phyloP scores from a whole-genome alignment of 2,113 vertebrate species.

The Uria aalge region DNA sequence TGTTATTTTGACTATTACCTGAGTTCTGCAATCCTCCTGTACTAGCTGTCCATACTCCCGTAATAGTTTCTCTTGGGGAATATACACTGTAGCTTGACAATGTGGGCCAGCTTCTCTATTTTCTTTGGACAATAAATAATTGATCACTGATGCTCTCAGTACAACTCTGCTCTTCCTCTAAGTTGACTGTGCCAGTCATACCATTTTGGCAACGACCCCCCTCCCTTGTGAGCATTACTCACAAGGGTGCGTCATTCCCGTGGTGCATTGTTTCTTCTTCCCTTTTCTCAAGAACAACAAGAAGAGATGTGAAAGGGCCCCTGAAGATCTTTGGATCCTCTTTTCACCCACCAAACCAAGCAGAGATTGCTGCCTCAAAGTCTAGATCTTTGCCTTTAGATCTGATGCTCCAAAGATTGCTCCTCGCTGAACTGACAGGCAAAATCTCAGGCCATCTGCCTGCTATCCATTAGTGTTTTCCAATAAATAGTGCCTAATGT shows the following conservation, averaged over 20 bases:
- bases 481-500: neutral
- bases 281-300: neutral
- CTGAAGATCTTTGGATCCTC: neutral
- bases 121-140: conserved; percentile 42
- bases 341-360: neutral
- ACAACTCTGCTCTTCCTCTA: neutral
- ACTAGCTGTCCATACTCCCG: neutral
- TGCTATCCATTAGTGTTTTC: neutral
- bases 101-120: neutral
- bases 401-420: neutral
- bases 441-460: neutral
- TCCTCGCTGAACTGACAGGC: neutral
- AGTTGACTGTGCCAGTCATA: neutral
- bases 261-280: neutral
- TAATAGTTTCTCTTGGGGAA: neutral
- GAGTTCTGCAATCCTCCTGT: neutral
- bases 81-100: neutral
- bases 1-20: neutral
- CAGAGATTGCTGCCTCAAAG: neutral
- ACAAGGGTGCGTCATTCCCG: neutral
- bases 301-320: neutral
- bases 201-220: neutral
- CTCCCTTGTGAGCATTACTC: neutral
- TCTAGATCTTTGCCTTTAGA: neutral
- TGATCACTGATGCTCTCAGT: conserved; percentile 15